phyloP scores from a whole-genome alignment of 2,797 vertebrate species.

The Pogonophryne albipinna region DNA sequence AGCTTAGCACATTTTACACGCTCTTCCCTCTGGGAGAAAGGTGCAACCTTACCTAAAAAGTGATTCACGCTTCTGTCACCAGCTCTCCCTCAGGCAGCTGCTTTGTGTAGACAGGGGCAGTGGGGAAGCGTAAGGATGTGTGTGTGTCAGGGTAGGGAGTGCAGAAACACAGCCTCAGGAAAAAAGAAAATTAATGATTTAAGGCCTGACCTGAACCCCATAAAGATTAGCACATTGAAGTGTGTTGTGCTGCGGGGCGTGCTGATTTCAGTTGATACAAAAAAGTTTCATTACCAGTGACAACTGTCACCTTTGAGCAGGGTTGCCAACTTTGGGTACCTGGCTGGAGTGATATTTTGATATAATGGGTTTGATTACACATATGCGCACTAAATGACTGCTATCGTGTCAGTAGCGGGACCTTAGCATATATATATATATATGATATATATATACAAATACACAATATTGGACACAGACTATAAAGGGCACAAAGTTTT shows the following conservation, averaged over 20 bases:
- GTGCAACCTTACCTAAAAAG: slow-evolving; percentile 55
- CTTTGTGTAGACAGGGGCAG: slow-evolving; percentile 49
- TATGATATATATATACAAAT: no score
- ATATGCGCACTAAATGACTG: no score
- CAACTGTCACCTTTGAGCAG: slow-evolving; percentile 29
- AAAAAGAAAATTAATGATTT: slow-evolving; percentile 1
- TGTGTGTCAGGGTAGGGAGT: not conserved
- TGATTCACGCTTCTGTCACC: slow-evolving; percentile 69
- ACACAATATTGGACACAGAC: no score
- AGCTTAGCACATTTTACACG: slow-evolving; percentile 7
- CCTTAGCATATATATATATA: no score
- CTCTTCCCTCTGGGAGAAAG: slow-evolving; percentile 25
- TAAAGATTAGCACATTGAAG: slow-evolving; percentile 27
- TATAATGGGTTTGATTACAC: no score
- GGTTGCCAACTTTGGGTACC: no score
- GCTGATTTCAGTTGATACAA: not conserved
- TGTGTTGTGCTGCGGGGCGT: slow-evolving; percentile 7
- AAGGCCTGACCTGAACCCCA: slow-evolving; percentile 6
- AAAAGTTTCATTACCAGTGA: slow-evolving; percentile 18
- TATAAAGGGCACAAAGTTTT: no score
- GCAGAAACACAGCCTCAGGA: slow-evolving; percentile 38
- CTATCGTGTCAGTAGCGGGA: no score
- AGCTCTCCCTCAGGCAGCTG: slow-evolving; percentile 52
- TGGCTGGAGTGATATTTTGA: no score
- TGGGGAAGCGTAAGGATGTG: slow-evolving; percentile 22